These are phyloP conservation scores for Muricea muricata DNA, from an alignment of 92 coral and sea anemone genomes.

Conservation along the genomic window DNA sequence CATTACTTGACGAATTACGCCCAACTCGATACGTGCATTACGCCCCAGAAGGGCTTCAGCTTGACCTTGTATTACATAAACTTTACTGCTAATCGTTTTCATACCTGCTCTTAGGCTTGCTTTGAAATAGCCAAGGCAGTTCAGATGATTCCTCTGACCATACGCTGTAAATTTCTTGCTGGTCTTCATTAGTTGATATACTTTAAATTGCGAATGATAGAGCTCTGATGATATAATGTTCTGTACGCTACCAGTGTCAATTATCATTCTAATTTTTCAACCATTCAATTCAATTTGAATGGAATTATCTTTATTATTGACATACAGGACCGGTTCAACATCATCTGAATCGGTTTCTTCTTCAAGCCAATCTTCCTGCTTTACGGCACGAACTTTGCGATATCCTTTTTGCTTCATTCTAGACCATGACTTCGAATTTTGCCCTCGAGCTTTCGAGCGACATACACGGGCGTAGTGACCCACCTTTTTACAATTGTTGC, in stretches of 20 bases:
- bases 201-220: conserved; percentile 32
- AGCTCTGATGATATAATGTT: conserved; percentile 46
- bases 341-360: conserved; percentile 14
- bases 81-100: background rate
- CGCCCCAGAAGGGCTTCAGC: conserved; percentile 55
- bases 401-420: background rate
- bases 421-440: background rate
- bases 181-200: conserved; percentile 43
- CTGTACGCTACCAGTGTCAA: conserved; percentile 50
- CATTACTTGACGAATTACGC: background rate
- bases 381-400: conserved; percentile 4
- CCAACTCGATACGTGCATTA: conserved; percentile 43
- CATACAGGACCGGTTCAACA: background rate
- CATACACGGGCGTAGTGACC: conserved; percentile 52
- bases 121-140: conserved; percentile 24
- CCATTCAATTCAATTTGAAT: conserved; percentile 5
- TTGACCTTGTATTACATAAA: conserved; percentile 55
- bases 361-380: background rate
- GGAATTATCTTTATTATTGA: conserved; percentile 32
- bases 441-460: background rate
- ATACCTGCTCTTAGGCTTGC: background rate
- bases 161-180: conserved; percentile 49
- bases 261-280: conserved; percentile 14
- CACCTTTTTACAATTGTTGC: conserved; percentile 39
- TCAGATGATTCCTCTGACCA: conserved; percentile 45